Evolutionary conservation across 2,113 vertebrate genomes (phyloP).

Genomic region (Mustela nigripes): DNA sequence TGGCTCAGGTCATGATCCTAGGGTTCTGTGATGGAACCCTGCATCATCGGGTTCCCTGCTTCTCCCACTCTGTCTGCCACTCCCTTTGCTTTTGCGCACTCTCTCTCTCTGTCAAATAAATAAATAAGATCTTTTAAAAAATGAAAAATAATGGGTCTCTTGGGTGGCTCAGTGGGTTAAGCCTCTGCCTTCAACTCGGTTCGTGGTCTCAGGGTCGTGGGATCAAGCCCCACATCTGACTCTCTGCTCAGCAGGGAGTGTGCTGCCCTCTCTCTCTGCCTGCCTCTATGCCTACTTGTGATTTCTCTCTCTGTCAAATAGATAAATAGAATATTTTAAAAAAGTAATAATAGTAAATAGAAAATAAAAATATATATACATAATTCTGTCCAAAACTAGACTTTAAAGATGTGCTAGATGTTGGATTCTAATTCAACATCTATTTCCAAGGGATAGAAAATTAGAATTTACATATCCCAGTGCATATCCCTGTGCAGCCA

Average conservation of each 20-base stretch:
- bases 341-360: not conserved
- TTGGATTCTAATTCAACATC: not conserved
- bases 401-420: not conserved
- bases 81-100: not conserved
- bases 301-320: no score
- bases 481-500: not conserved
- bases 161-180: no score
- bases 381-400: not conserved
- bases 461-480: not conserved
- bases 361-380: not conserved
- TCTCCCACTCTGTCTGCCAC: not conserved
- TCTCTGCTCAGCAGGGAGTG: no score
- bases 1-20: not conserved
- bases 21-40: no score
- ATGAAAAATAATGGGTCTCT: no score
- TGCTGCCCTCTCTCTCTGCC: no score
- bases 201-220: no score
- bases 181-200: no score
- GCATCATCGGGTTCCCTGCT: not conserved
- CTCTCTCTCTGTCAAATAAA: not conserved
- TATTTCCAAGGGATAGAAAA: not conserved
- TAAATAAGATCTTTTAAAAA: no score
- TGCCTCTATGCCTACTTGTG: no score
- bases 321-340: not conserved
- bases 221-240: no score